Conservation (phyloP, 2,797 vertebrate genomes). For the Xerus rutilus region DNA sequence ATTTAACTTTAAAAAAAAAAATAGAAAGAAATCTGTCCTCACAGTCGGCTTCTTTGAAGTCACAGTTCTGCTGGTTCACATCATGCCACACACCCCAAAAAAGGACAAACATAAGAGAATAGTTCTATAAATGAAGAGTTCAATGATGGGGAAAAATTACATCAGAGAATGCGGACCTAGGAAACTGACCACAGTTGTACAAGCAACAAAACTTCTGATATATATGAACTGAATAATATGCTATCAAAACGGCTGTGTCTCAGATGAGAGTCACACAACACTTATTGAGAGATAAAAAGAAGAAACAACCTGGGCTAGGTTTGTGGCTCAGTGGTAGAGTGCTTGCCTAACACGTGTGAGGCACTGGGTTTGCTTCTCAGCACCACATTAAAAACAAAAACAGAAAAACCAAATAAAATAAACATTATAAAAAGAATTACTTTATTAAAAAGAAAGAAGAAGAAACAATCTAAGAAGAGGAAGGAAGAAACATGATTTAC, state of each 20-base stretch:
- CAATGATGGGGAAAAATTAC: neutral
- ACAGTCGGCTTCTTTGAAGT: conserved; percentile 3
- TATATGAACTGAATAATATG: neutral
- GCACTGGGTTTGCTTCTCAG: too few relatives aligned
- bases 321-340: too few relatives aligned
- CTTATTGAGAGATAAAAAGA: neutral
- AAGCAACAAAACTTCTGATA: neutral
- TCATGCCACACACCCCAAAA: neutral
- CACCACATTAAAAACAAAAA: too few relatives aligned
- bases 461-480: neutral
- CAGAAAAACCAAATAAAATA: too few relatives aligned
- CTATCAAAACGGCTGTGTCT: neutral
- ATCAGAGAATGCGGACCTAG: neutral
- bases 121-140: neutral
- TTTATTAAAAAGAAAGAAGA: neutral
- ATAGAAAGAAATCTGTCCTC: neutral
- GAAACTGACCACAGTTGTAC: neutral
- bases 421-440: too few relatives aligned
- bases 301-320: neutral
- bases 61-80: neutral
- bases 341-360: too few relatives aligned
- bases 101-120: conserved; percentile 16
- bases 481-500: neutral
- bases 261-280: neutral
- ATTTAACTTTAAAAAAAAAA: conserved; percentile 28